A percentile compares a stretch with the other conserved stretches of the same genome.
Evolutionary conservation across 2,797 vertebrate genomes (phyloP).

Genomic region (Echeneis naucrates): DNA sequence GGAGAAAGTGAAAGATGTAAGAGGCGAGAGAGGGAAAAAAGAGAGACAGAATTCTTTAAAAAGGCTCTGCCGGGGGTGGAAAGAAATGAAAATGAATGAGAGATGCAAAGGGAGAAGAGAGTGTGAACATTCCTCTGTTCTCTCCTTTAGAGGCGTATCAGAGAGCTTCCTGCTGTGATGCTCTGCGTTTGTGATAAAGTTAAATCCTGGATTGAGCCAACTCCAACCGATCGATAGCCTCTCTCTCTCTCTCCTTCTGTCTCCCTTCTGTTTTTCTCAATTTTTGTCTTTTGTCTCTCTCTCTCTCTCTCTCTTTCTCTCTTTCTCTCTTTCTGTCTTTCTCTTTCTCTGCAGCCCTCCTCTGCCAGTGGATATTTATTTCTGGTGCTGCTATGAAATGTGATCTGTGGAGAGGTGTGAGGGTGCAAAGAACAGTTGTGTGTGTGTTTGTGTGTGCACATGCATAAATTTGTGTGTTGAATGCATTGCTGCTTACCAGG

Average conservation of each 20-base stretch:
- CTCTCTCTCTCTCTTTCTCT: no score
- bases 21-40: constrained; percentile 36
- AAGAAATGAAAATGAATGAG: constrained; percentile 73
- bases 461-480: not conserved
- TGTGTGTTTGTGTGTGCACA: constrained; percentile 31
- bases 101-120: constrained; percentile 59
- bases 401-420: constrained; percentile 69
- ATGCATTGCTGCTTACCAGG: not conserved
- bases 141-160: constrained; percentile 67
- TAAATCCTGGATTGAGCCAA: constrained; percentile 72
- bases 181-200: constrained; percentile 76
- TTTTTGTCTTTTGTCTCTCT: constrained; percentile 13
- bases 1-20: constrained; percentile 67
- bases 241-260: constrained; percentile 41
- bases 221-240: constrained; percentile 69
- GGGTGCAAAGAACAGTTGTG: constrained; percentile 48
- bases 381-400: constrained; percentile 72
- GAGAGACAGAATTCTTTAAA: constrained; percentile 57
- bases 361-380: constrained; percentile 69
- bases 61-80: constrained; percentile 59
- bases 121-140: constrained; percentile 69
- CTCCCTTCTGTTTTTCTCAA: constrained; percentile 17
- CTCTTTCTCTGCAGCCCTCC: constrained; percentile 45
- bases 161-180: constrained; percentile 72
- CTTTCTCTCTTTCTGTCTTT: constrained; percentile 5